A percentile compares a stretch with the other conserved stretches of the same genome.
Evolutionary conservation across 2,113 vertebrate genomes (phyloP).

Genomic region (Oplegnathus fasciatus): DNA sequence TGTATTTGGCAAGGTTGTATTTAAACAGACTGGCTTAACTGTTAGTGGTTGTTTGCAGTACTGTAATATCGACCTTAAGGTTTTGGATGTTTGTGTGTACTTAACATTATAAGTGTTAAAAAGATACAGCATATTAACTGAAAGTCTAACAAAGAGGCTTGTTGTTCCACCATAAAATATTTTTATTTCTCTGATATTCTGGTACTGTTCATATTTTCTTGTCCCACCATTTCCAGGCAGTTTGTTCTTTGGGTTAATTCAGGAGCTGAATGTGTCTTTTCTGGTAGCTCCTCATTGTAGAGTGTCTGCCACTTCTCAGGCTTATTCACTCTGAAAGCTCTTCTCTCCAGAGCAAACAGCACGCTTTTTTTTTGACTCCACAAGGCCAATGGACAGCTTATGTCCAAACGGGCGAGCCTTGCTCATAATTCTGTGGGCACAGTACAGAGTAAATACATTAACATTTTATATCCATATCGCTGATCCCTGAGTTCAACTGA

Average conservation of each 20-base stretch:
- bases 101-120: conserved; percentile 23
- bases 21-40: conserved; percentile 1
- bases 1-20: not conserved
- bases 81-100: conserved; percentile 20
- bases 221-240: conserved; percentile 34
- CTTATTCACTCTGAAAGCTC: conserved; percentile 82
- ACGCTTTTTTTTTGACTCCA: conserved; percentile 49
- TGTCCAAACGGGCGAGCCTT: conserved; percentile 62
- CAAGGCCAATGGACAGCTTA: conserved; percentile 75
- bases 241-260: conserved; percentile 61
- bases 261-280: conserved; percentile 76
- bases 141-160: conserved; percentile 35
- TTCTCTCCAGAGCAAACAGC: conserved; percentile 79
- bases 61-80: not conserved
- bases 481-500: conserved; percentile 68
- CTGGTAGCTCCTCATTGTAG: conserved; percentile 78
- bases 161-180: conserved; percentile 40
- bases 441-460: conserved; percentile 78
- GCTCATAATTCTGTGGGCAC: conserved; percentile 75
- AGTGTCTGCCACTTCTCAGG: conserved; percentile 81
- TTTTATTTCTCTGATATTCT: conserved; percentile 45
- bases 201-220: conserved; percentile 24
- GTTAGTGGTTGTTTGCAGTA: conserved; percentile 5
- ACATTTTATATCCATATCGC: conserved; percentile 77
- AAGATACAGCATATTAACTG: conserved; percentile 13